phyloP scores from a whole-genome alignment of 2,888 invertebrate genomes.

The Nemotelus nigrinus region DNA sequence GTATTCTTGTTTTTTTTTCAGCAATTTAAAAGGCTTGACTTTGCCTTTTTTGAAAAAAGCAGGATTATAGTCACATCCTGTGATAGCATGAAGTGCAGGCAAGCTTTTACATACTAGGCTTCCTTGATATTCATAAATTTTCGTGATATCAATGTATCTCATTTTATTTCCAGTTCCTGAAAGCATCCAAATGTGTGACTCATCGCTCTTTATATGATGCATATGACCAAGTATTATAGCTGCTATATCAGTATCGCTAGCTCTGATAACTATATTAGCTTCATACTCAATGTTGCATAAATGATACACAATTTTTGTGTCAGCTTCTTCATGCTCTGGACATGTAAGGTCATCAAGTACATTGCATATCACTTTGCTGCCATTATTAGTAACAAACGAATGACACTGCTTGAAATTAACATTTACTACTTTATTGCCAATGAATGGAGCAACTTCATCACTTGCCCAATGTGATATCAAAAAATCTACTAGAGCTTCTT shows the following conservation, averaged over 20 bases:
- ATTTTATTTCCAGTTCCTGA: constrained; percentile 22
- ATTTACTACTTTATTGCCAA: constrained; percentile 20
- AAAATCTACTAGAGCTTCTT: constrained; percentile 43
- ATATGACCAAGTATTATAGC: constrained; percentile 13
- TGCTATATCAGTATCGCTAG: not conserved
- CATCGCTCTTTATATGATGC: not conserved
- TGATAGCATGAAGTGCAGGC: constrained; percentile 15
- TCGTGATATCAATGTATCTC: constrained; percentile 2
- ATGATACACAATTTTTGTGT: constrained; percentile 52
- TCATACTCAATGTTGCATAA: constrained; percentile 58
- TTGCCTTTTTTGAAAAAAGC: not conserved
- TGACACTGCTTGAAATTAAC: constrained; percentile 31
- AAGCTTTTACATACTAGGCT: not conserved
- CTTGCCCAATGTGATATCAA: constrained; percentile 34
- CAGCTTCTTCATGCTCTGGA: constrained; percentile 52
- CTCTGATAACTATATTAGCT: not conserved
- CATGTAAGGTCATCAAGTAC: too few species aligned
- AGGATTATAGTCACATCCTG: constrained; percentile 2
- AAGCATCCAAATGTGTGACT: constrained; percentile 10
- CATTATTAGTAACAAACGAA: constrained; percentile 2
- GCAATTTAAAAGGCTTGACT: constrained; percentile 18
- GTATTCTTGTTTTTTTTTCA: constrained; percentile 1
- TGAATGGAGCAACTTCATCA: constrained; percentile 26
- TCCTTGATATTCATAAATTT: not conserved
- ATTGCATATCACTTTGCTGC: not conserved